Conservation (phyloP, 2,113 vertebrate species). For the Dendrocopos noguchii region DNA sequence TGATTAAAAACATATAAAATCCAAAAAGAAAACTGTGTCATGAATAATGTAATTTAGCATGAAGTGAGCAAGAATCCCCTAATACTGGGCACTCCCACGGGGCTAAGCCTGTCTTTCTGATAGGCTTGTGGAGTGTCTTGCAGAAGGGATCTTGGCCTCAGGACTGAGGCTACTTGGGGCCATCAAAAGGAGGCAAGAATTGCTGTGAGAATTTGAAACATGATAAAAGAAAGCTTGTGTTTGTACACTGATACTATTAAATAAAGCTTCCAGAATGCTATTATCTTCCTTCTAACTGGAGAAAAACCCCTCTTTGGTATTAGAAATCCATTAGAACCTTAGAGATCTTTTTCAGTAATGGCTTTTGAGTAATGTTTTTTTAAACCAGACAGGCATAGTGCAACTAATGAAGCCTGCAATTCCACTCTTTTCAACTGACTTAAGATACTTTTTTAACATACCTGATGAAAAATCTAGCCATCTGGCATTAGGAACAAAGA, state of each 20-base stretch:
- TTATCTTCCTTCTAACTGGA: not conserved
- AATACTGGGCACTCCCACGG: not conserved
- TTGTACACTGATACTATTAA: not conserved
- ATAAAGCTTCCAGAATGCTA: not conserved
- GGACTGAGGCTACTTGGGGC: not conserved
- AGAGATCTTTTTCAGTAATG: not conserved
- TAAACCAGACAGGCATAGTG: not conserved
- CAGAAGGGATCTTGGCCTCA: not conserved
- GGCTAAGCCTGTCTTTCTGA: not conserved
- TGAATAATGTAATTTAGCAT: not conserved
- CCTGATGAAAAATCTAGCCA: not conserved
- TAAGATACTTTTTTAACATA: not conserved
- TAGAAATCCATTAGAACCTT: not conserved
- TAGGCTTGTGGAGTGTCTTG: not conserved
- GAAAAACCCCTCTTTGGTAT: not conserved
- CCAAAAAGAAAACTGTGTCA: not conserved
- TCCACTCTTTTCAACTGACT: not conserved
- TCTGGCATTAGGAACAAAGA: not conserved
- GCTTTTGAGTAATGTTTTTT: not conserved
- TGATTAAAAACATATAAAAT: not conserved
- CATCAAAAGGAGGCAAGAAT: not conserved
- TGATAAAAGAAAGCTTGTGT: not conserved
- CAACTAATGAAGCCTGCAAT: not conserved
- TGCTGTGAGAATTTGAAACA: not conserved
- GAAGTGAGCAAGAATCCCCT: not conserved